Percentiles rank a stretch among this genome's conserved stretches.
Evolutionary conservation across 2,888 invertebrate species (phyloP).

Genomic region (Troides oblongomaculatus): DNA sequence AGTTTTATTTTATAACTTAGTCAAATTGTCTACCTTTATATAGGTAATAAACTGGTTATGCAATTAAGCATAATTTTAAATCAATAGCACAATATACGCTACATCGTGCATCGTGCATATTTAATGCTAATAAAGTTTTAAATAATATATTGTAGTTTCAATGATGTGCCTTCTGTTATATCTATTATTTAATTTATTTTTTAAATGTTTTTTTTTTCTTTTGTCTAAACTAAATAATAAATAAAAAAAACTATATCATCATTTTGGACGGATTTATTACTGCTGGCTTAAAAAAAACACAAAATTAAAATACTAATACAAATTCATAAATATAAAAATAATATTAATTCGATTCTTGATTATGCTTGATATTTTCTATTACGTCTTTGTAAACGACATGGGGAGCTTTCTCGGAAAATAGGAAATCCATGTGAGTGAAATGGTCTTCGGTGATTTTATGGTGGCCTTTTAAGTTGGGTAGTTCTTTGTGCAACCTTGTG

Average conservation of each 20-base stretch:
- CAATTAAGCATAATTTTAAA: no score
- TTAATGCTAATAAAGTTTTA: neutral
- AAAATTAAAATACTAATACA: slow-evolving; percentile 36
- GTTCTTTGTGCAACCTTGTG: slow-evolving; percentile 68
- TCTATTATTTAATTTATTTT: no score
- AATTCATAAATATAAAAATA: slow-evolving; percentile 34
- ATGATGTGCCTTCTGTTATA: no score
- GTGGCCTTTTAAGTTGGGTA: slow-evolving; percentile 78
- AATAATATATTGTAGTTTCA: neutral
- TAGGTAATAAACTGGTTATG: no score
- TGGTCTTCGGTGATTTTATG: slow-evolving; percentile 77
- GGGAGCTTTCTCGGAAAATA: slow-evolving; percentile 61
- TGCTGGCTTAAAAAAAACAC: slow-evolving; percentile 20
- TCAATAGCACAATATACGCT: no score
- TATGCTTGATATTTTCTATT: slow-evolving; percentile 55
- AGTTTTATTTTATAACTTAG: no score
- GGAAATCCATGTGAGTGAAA: slow-evolving; percentile 72
- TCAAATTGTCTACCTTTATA: no score
- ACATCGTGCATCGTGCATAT: no score
- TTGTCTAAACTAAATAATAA: no score
- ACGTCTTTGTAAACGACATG: slow-evolving; percentile 59
- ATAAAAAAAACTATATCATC: neutral
- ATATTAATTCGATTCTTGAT: slow-evolving; percentile 34
- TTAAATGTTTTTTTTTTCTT: no score
- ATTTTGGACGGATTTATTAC: slow-evolving; percentile 25